Base-by-base conservation (phyloP, 2,113 vertebrate species). In the Campylomormyrus tamandua region DNA sequence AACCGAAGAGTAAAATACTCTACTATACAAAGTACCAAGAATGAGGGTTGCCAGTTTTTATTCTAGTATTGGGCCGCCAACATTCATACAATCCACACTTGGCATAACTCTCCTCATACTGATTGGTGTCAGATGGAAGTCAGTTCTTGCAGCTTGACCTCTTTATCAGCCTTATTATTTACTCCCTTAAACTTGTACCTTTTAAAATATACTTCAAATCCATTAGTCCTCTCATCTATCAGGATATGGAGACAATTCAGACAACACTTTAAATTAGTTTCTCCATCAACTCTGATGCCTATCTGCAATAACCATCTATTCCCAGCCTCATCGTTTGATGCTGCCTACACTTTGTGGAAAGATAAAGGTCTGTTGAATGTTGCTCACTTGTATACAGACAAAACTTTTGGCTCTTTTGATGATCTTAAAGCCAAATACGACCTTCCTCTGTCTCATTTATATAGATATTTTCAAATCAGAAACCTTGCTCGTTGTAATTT, bases 231-330 rank as follows among this genome's bases (percentile, higher is more conserved):
- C 4, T 58, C 80, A 39, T 42, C 52, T 87, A 5, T 87, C 35
- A 62, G 53, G 27, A 87, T 58, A 17, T 87, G 86, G 35, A 62
- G 52, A 39, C 52, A 87, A 21, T 87, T 58, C 11, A 87, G 5
- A 58, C 31, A 9, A 42, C 19, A 83, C 80, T 83, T 42, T 19
- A 46, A 83, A 83, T 46, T 46, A 39, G 15, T 19, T 39, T 87
- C 35, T 35, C 31, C 19, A 42, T 88, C 15, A 45, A 4, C 58
- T 19, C 42, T 48, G 21, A 83, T 45, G 39, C 46, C 70, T 46
- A 89, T 89, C n/a, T 89, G 88, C 9, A 17, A 80, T 17, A 89
- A 83, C 49, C 88, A 83, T 21, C 31, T 89, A 83, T 89, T 89
- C 31, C 35, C 56, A 27, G 53, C 53, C 80, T 62, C 80, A 15